Evolutionary conservation across 2,888 invertebrate species (phyloP).

Genomic region (Epinotia bilunana): DNA sequence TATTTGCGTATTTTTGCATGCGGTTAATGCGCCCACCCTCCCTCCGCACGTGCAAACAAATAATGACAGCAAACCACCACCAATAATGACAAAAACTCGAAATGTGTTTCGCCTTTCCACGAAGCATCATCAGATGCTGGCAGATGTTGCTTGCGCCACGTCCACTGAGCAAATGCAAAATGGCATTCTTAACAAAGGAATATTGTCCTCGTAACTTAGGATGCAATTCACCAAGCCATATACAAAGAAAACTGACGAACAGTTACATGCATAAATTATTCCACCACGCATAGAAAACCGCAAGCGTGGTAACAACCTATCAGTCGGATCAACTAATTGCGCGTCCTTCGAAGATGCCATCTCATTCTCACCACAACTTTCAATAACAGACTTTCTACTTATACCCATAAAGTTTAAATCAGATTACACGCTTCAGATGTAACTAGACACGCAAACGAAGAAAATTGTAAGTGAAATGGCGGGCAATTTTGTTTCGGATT

Average conservation of each 20-base stretch:
- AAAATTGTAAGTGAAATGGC: slow-evolving; percentile 43
- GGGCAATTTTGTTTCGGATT: slow-evolving; percentile 41
- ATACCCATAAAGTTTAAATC: slow-evolving; percentile 22
- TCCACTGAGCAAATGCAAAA: too few relatives aligned
- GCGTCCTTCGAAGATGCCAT: slow-evolving; percentile 32
- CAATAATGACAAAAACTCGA: too few relatives aligned
- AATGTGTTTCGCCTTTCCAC: too few relatives aligned
- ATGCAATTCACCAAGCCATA: too few relatives aligned
- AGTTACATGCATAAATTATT: slow-evolving; percentile 18
- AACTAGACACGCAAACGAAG: slow-evolving; percentile 36
- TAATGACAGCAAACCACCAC: too few relatives aligned
- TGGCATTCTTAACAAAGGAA: too few relatives aligned
- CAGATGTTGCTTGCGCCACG: too few relatives aligned
- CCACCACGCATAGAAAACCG: slow-evolving; percentile 2
- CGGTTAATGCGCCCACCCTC: too few relatives aligned
- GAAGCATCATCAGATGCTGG: too few relatives aligned
- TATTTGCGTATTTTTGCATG: too few relatives aligned
- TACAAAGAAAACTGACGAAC: not conserved
- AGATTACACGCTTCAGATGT: slow-evolving; percentile 16
- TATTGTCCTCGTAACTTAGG: too few relatives aligned
- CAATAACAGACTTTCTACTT: slow-evolving; percentile 20
- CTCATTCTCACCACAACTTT: not conserved
- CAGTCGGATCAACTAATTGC: slow-evolving; percentile 26
- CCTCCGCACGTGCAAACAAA: too few relatives aligned
- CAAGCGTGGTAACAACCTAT: slow-evolving; percentile 23